Base-by-base conservation (phyloP, 2,888 invertebrate species). In the Amphipyra berbera region DNA sequence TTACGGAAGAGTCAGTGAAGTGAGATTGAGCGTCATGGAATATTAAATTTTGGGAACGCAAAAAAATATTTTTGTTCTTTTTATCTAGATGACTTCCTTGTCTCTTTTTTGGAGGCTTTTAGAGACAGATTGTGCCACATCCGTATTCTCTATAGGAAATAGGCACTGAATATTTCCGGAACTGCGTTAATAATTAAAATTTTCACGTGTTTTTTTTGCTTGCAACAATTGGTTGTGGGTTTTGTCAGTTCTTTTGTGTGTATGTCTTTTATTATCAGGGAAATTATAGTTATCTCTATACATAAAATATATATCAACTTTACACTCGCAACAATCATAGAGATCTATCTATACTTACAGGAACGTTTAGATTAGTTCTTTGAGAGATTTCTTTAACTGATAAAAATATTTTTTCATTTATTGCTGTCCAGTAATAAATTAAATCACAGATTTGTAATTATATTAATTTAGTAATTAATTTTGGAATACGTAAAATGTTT, bases 311-410 rank as follows among this genome's bases (percentile, higher is more conserved):
- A 64, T 61, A 79, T 76, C 65, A 81, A 73, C 72, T 84, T 85
- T 82, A 88, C 85, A 90, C 85, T 91, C 88, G 89, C 90, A 91
- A 91, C 91, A 90, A 86, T 85, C 82, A 87, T 90, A 93, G 93
- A 94, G 93, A 94, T 94, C 94, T 94, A 94, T 91, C 89, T 94
- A 91, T 89, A 91, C 88, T 90, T 93, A 92, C 85, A 94, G 94
- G 94, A 94, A 94, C 94, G 93, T 92, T 93, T 88, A 89, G 69
- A 88, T 88, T 89, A 92, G 89, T 89, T 90, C 88, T 89, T 90
- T 90, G 90, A 90, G 89, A 92, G 86, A 83, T 81, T 80, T 73
- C 45, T 78, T 65, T 79, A 76, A 79, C 75, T 73, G 82, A 72
- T 73, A 74, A 72, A 69, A 68, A 68, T 69, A 63, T 76, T 72